A percentile compares a stretch with the other conserved stretches of the same genome.
phyloP scores from a whole-genome alignment of 2,797 vertebrate genomes.

The Morelia viridis region DNA sequence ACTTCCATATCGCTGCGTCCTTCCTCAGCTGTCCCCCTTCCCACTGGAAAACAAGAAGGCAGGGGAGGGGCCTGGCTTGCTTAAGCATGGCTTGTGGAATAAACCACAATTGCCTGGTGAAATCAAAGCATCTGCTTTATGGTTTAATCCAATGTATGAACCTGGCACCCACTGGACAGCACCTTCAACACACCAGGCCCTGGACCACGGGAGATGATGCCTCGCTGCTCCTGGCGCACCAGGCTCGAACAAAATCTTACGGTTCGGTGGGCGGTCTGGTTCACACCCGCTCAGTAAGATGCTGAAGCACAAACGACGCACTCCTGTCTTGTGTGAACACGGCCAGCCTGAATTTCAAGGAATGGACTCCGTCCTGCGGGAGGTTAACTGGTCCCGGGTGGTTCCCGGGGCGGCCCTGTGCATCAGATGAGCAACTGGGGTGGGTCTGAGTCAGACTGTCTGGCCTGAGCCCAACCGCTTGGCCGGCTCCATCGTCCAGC shows the following conservation, averaged over 20 bases:
- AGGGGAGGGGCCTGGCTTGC: background rate
- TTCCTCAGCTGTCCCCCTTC: background rate
- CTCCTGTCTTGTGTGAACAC: background rate
- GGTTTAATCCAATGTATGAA: too few relatives aligned
- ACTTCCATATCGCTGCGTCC: background rate
- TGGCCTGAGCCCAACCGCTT: background rate
- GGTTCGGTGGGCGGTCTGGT: background rate
- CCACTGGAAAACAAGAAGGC: background rate
- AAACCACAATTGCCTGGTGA: too few relatives aligned
- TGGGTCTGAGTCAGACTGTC: background rate
- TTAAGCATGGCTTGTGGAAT: background rate
- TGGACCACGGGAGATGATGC: background rate
- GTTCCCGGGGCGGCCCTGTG: background rate
- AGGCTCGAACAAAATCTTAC: background rate
- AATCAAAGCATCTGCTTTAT: background rate
- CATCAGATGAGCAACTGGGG: background rate
- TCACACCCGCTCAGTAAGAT: background rate
- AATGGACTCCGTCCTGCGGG: background rate
- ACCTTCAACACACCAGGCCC: background rate
- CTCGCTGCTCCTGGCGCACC: background rate
- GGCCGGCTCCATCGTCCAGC: too few relatives aligned
- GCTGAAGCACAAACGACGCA: fast-evolving
- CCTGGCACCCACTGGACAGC: background rate
- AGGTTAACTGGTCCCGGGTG: background rate
- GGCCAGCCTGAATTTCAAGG: background rate